A percentile compares a stretch with the other conserved stretches of the same genome.
Conservation (phyloP, 2,888 invertebrate species). For the Ceramica pisi region DNA sequence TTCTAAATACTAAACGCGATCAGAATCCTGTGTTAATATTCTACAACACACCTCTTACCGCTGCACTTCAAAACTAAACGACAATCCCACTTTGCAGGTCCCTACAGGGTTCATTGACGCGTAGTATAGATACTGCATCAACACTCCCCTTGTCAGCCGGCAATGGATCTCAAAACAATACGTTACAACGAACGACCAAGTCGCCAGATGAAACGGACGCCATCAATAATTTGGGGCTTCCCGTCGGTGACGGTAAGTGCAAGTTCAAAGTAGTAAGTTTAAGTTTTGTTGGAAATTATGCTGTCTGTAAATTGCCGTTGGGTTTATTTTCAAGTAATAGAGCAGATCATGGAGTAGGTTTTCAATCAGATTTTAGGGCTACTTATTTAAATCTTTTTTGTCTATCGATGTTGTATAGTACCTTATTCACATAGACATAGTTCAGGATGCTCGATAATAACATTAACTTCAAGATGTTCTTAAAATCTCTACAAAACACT, state of each 20-base stretch:
- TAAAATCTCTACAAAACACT: too few relatives aligned
- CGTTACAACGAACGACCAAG: slow-evolving; percentile 85
- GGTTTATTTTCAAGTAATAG: background rate
- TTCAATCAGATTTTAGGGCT: too few relatives aligned
- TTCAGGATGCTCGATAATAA: too few relatives aligned
- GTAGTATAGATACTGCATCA: slow-evolving; percentile 87
- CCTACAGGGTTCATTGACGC: slow-evolving; percentile 87
- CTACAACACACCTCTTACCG: slow-evolving; percentile 44
- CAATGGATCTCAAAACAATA: slow-evolving; percentile 85
- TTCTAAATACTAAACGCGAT: slow-evolving; percentile 36
- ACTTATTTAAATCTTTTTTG: too few relatives aligned
- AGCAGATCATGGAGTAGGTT: background rate
- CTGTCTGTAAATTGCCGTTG: slow-evolving; percentile 16
- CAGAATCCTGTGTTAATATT: slow-evolving; percentile 43
- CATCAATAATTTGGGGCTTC: slow-evolving; percentile 86
- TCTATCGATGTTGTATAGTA: too few relatives aligned
- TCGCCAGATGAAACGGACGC: slow-evolving; percentile 83
- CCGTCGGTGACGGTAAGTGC: slow-evolving; percentile 77
- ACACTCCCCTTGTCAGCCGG: slow-evolving; percentile 85
- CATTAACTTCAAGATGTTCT: too few relatives aligned
- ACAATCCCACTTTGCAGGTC: slow-evolving; percentile 73
- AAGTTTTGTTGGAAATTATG: slow-evolving; percentile 38
- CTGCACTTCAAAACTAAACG: slow-evolving; percentile 5
- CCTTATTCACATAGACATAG: too few relatives aligned
- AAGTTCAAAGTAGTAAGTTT: slow-evolving; percentile 37